phyloP scores from a whole-genome alignment of 2,888 invertebrate genomes.

The Drosophila hawaiiensis region DNA sequence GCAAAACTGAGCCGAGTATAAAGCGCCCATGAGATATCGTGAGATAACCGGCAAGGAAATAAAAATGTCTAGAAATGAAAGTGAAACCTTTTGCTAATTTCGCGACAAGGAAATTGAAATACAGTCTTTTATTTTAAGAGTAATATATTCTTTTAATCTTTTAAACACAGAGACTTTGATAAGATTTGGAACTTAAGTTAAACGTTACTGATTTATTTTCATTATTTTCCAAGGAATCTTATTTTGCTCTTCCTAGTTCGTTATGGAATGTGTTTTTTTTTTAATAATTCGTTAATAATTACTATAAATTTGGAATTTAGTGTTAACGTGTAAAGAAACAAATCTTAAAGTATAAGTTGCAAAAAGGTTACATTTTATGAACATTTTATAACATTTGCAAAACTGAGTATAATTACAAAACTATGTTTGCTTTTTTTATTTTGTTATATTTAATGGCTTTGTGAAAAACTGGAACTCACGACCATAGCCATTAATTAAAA shows the following conservation, averaged over 20 bases:
- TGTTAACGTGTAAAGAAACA: not conserved
- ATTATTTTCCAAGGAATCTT: not conserved
- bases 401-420: not conserved
- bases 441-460: not conserved
- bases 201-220: not conserved
- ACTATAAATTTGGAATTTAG: not conserved
- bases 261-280: not conserved
- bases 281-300: not conserved
- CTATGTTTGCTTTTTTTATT: not conserved
- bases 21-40: conserved; percentile 28
- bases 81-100: conserved; percentile 25
- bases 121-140: not conserved
- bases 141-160: not conserved
- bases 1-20: conserved; percentile 48
- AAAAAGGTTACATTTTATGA: not conserved
- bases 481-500: conserved; percentile 13
- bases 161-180: not conserved
- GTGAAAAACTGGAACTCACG: not conserved
- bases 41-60: conserved; percentile 51
- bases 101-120: conserved; percentile 11
- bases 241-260: not conserved
- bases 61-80: conserved; percentile 51
- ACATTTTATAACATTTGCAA: not conserved
- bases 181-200: not conserved
- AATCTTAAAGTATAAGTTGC: not conserved